Conservation (phyloP, 2,888 invertebrate species). For the Meiosimyza decipiens region DNA sequence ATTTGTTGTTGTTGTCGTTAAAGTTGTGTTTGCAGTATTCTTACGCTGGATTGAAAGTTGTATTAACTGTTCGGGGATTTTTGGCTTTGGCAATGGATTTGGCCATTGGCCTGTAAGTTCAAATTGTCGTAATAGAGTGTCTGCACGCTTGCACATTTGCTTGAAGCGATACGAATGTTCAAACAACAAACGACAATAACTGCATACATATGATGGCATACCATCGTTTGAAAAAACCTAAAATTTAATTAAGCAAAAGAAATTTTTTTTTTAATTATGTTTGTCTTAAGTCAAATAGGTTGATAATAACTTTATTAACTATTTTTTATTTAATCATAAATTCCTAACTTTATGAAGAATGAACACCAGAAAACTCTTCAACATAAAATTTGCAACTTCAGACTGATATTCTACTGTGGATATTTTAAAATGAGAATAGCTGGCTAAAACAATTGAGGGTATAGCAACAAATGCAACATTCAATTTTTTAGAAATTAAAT, state of each 20-base stretch:
- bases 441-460: too few relatives aligned
- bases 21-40: slow-evolving; percentile 17
- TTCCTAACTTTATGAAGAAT: too few relatives aligned
- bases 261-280: background rate
- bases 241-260: slow-evolving; percentile 18
- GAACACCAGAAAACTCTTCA: too few relatives aligned
- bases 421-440: too few relatives aligned
- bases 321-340: too few relatives aligned
- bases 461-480: too few relatives aligned
- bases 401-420: too few relatives aligned
- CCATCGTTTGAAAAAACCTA: slow-evolving; percentile 70
- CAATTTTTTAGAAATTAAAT: too few relatives aligned
- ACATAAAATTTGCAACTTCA: too few relatives aligned
- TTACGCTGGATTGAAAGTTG: slow-evolving; percentile 48
- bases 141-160: slow-evolving; percentile 79
- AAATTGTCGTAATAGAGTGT: slow-evolving; percentile 76
- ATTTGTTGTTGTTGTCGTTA: background rate
- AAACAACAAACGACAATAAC: slow-evolving; percentile 75
- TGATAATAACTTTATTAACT: too few relatives aligned
- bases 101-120: slow-evolving; percentile 74
- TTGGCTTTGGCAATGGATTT: slow-evolving; percentile 66
- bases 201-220: slow-evolving; percentile 80
- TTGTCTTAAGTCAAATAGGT: too few relatives aligned
- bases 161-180: slow-evolving; percentile 80
- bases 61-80: slow-evolving; percentile 65